Evolutionary conservation across 2,888 invertebrate genomes (phyloP), one percentile per base, ranked within the genome.

Genomic region (Silvanus unidentatus): DNA sequence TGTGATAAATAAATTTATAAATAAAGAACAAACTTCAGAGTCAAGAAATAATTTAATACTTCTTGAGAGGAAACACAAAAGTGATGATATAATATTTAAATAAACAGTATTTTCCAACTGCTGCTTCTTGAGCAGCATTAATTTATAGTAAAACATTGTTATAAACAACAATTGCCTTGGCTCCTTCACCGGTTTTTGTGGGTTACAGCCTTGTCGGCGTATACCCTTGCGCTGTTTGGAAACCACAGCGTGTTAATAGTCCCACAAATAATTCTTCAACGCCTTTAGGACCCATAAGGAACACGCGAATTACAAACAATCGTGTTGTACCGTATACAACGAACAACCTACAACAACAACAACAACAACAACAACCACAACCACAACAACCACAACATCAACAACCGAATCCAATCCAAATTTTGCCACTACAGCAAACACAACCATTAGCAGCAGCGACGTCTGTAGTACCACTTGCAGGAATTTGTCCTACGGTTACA

Each of bases 201-300:
- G 74, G 75, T 66, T 75, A 75, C 72, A 75, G 75, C 73, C 74
- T 75, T 60, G 72, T 75, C 58, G 75, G 75, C 71, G 74, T 75
- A 68, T 75, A 75, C 71, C 75, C 75, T 52, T 75, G 75, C 69
- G 75, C 75, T 63, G 73, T 75, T 65, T 74, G 73, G 71, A 73
- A 73, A 61, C 72, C 73, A 54, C 65, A 62, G 43, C 54, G 49
- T 48, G 50, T 47, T 49, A 48, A 39, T 54, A 58, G 55, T 48
- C 48, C 58, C 30, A 46, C 46, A 34, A 49, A 39, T 42, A 40
- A 40, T 36, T 46, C 45, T 9, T 14, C 42, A 32, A 42, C 44
- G 16, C 36, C 41, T 15, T 15, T 8, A 16, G 55, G 42, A 22
- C 50, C 43, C 50, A 32, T 32, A 32, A 5, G 32, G 3, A 32